A percentile compares a stretch with the other conserved stretches of the same genome.
phyloP scores from a whole-genome alignment of 2,797 vertebrate species.

The Paguma larvata region DNA sequence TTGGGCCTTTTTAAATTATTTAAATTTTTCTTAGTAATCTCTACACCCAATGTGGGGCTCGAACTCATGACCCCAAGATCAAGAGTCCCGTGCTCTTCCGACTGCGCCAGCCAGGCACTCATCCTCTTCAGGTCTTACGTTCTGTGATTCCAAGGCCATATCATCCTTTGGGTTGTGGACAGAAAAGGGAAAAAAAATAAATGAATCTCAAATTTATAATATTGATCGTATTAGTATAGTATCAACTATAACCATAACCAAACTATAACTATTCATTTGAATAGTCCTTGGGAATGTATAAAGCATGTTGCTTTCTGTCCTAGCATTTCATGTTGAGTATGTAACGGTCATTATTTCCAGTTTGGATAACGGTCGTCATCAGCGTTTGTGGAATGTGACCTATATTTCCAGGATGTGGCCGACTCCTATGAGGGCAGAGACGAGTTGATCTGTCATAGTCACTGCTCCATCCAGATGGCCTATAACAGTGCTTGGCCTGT shows the following conservation, averaged over 20 bases:
- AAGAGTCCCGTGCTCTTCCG: too few species aligned
- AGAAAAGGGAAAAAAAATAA: slow-evolving; percentile 39
- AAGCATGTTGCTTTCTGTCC: background rate
- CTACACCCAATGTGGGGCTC: too few species aligned
- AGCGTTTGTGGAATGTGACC: background rate
- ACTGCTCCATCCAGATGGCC: background rate
- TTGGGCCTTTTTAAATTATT: background rate
- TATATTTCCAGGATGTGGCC: background rate
- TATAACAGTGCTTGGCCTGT: background rate
- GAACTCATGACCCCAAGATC: too few species aligned
- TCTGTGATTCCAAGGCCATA: background rate
- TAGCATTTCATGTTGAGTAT: background rate
- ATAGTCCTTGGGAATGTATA: background rate
- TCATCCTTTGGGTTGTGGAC: background rate
- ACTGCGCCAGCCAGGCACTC: too few species aligned
- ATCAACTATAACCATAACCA: background rate
- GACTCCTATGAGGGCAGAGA: background rate
- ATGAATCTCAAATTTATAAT: slow-evolving; percentile 5
- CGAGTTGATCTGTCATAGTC: background rate
- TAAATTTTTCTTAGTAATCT: too few species aligned
- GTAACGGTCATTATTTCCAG: background rate
- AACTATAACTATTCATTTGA: background rate
- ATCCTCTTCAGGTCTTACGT: background rate
- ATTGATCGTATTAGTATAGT: background rate
- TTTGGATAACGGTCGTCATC: background rate